Base-by-base conservation (phyloP, 2,113 vertebrate species). In the Phaetusa simplex region DNA sequence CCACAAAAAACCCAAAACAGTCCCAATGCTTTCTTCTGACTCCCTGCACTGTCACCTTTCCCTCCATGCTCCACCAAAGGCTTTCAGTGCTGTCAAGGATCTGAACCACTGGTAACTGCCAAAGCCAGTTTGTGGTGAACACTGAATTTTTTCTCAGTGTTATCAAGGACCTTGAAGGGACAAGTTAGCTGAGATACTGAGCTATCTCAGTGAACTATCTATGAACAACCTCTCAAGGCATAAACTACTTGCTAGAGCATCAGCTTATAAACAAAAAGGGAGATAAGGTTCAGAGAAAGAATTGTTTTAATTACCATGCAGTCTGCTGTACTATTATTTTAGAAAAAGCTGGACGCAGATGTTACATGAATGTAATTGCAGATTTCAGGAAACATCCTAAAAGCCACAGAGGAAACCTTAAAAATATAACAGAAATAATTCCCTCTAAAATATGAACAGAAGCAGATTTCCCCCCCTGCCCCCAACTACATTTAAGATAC, bases 211-310 rank as follows among this genome's bases (percentile, higher is more conserved):
- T 34, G 52, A 94, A 36, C 15, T 61, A 19, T 91, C 55, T 70
- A 26, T 80, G 47, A 91, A 27, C 47, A 69, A 7, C 26, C 14
- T 23, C 40, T 76, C 43, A 85, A 90, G 69, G 78, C 69, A 91
- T 47, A 89, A 93, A 36, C 23, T 70, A 24, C 65, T 79, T 87
- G 56, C 32, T 58, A 76, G 53, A 73, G 17, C 14, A 42, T 69
- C 73, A 87, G 19, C 78, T 82, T 65, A 88, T 93, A 84, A 90
- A 92, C 26, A 26, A 50, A 87, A 92, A 11, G n/a, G 40, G 70
- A 85, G 43, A 85, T 91, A 58, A 87, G 43, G 32, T 82, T 88
- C 62, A 93, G 47, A 42, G 66, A 45, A 94, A 90, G 34, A 95
- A 77, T 45, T 65, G 8, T 29, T 89, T 94, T 89, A 79, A 69